phyloP scores from a whole-genome alignment of 2,888 invertebrate genomes.

The Heterodera filipjevi region DNA sequence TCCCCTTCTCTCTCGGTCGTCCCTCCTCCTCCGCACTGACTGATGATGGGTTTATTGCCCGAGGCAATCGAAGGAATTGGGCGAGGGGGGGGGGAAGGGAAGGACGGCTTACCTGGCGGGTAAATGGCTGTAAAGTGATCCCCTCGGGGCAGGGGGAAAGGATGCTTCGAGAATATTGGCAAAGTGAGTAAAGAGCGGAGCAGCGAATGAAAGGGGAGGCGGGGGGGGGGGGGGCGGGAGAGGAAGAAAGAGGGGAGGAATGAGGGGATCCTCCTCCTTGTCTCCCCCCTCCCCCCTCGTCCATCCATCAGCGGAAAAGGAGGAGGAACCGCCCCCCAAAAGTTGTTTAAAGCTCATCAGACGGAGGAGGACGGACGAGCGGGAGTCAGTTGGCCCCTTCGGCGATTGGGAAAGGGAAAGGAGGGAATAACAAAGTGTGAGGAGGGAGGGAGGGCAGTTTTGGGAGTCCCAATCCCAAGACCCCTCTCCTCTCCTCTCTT shows the following conservation, averaged over 20 bases:
- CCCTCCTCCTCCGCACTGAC: not conserved
- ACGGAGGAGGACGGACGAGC: not conserved
- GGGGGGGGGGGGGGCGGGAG: not conserved
- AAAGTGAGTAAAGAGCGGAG: not conserved
- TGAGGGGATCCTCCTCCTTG: not conserved
- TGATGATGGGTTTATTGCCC: slow-evolving; percentile 20
- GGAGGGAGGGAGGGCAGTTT: not conserved
- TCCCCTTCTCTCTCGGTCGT: not conserved
- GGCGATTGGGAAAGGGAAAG: slow-evolving; percentile 2
- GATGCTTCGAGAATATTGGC: not conserved
- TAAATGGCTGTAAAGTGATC: slow-evolving; percentile 18
- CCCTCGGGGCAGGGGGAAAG: not conserved
- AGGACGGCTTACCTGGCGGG: not conserved
- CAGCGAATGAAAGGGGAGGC: not conserved
- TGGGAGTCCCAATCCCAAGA: not conserved
- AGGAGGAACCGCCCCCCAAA: slow-evolving; percentile 1
- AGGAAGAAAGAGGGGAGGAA: not conserved
- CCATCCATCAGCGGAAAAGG: slow-evolving; percentile 5
- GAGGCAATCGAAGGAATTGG: not conserved
- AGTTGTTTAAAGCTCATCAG: not conserved
- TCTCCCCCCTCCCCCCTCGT: not conserved
- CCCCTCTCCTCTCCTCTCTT: not conserved
- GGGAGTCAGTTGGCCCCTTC: slow-evolving; percentile 14
- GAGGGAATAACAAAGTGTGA: slow-evolving; percentile 7
- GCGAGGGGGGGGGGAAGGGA: too few species aligned